Percentiles rank a stretch among this genome's conserved stretches.
These are phyloP conservation scores for Oreohelix idahoensis DNA, from an alignment of 1,140 invertebrate genomes.

Conservation along the genomic window DNA sequence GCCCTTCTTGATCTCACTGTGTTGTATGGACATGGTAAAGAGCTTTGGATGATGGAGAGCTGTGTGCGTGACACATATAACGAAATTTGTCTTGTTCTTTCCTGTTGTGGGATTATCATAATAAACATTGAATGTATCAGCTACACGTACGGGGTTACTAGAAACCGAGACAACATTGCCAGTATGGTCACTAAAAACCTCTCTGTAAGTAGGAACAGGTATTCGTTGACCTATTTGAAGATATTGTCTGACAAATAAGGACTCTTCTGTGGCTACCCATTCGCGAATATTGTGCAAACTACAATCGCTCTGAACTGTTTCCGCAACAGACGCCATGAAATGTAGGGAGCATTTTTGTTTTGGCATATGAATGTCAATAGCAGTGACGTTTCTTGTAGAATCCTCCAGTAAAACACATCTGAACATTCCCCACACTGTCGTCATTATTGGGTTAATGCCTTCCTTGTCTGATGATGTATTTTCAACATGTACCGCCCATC, in stretches of 20 bases:
- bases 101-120: background rate
- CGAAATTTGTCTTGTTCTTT: background rate
- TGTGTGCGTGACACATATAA: background rate
- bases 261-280: conserved; percentile 16
- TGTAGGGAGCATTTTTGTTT: conserved; percentile 4
- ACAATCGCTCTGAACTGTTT: conserved; percentile 4
- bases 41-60: conserved; percentile 28
- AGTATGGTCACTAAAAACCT: conserved; percentile 12
- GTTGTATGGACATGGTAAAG: conserved; percentile 34
- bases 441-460: conserved; percentile 40
- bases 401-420: conserved; percentile 43
- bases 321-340: conserved; percentile 15
- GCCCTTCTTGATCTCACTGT: conserved; percentile 33
- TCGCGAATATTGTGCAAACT: conserved; percentile 31
- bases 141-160: conserved; percentile 6
- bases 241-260: conserved; percentile 36
- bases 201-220: conserved; percentile 22
- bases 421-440: conserved; percentile 43
- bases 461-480: background rate
- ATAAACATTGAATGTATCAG: conserved; percentile 17
- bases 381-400: conserved; percentile 25
- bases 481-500: conserved; percentile 27
- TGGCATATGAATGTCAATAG: conserved; percentile 35
- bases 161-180: conserved; percentile 20
- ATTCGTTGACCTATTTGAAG: conserved; percentile 34